These are phyloP conservation scores for Piliocolobus tephrosceles DNA, from an alignment of 2,113 vertebrate species.

Conservation along the genomic window DNA sequence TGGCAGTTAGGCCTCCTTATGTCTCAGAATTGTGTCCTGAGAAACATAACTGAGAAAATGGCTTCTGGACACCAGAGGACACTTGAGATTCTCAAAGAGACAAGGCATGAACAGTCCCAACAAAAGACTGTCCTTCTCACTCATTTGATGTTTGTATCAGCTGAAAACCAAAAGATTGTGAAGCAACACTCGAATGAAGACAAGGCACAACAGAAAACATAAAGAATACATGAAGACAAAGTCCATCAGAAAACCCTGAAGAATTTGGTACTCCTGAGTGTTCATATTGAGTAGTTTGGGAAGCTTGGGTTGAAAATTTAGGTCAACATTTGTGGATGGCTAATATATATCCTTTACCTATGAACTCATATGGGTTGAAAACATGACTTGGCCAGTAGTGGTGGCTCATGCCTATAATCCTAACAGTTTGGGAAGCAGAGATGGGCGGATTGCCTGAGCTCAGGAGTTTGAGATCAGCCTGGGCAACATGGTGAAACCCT, in stretches of 20 bases:
- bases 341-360: too few species aligned
- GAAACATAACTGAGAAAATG: not conserved
- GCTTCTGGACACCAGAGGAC: not conserved
- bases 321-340: not conserved
- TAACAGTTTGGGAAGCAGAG: too few species aligned
- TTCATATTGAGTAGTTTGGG: too few species aligned
- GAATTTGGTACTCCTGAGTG: too few species aligned
- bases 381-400: too few species aligned
- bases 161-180: fast-evolving
- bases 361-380: too few species aligned
- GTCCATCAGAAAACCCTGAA: not conserved
- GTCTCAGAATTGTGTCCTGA: not conserved
- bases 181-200: not conserved
- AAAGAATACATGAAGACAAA: not conserved
- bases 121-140: too few species aligned
- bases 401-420: too few species aligned
- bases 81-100: not conserved
- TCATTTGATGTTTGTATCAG: not conserved
- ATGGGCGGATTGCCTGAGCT: too few species aligned
- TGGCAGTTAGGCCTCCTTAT: too few species aligned
- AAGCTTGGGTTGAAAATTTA: not conserved
- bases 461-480: too few species aligned
- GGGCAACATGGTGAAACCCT: too few species aligned
- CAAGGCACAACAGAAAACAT: not conserved
- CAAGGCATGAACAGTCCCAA: not conserved